Evolutionary conservation across 2,113 vertebrate genomes (phyloP), one percentile per base, ranked within the genome.

Genomic region (Guaruba guarouba): DNA sequence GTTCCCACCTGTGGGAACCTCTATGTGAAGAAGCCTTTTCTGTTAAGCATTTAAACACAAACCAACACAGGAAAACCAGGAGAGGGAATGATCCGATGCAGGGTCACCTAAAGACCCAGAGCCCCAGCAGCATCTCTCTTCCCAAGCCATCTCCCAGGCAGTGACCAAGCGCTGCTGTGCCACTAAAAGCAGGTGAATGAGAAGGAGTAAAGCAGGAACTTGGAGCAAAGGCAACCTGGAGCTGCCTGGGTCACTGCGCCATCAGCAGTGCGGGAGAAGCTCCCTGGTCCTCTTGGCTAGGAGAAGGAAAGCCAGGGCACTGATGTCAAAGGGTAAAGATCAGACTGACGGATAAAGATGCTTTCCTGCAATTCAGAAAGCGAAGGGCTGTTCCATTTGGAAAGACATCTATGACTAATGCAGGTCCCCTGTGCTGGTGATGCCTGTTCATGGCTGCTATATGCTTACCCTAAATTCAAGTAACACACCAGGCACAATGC

Each of bases 121-220:
- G 78, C 55, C 51, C 49, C 1, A 0, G 71, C 43, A 59, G 35
- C 4, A 1, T 37, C 33, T 35, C 39, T 66, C 29, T 9, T 37
- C 12, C 37, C 62, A 17, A 6, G 16, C 17, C 33, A 51, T 22
- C 46, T n/a, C 46, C 64, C 59, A 23, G 37, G 6, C 28, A 51
- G n/a, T 6, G 69, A 25, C 27, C 1, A 3, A 1, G 39, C 1
- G 0, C 59, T 35, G 27, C 1, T 4, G 11, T 1, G 27, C 2
- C 54, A 2, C 4, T 5, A 48, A 4, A 67, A 48, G 61, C 75
- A 9, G 41, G 0, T 2, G n/a, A 19, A 88, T 63, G 57, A 80
- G 44, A 31, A 81, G 39, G 33, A 70, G 7, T 1, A 29, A 10
- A 17, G 82, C 77, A 69, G 59, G 17, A 61, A 2, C 33, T 8